phyloP scores from a whole-genome alignment of 2,113 vertebrate species.

The Campylorhamphus procurvoides region DNA sequence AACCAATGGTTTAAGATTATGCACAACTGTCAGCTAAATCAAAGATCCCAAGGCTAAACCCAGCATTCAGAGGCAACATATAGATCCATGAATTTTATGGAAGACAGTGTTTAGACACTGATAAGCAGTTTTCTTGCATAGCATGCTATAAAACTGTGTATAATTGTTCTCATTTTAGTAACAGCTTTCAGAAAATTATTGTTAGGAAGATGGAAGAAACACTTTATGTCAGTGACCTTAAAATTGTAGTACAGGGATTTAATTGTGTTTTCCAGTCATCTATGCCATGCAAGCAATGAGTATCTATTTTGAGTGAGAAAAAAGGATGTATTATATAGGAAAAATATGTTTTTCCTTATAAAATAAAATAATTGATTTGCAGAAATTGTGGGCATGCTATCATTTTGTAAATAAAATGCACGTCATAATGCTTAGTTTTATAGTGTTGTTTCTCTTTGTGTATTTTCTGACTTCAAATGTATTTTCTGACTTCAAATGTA shows the following conservation, averaged over 20 bases:
- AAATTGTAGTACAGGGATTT: background rate
- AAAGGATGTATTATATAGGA: background rate
- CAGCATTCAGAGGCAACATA: background rate
- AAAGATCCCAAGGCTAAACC: constrained; percentile 49
- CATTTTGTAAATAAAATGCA: background rate
- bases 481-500: background rate
- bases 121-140: constrained; percentile 29
- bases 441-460: background rate
- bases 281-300: background rate
- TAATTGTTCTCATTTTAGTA: constrained; percentile 34
- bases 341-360: background rate
- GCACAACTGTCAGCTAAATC: constrained; percentile 51
- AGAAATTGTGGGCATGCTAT: background rate
- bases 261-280: constrained; percentile 2
- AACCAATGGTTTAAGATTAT: constrained; percentile 39
- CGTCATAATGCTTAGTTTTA: background rate
- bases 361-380: background rate
- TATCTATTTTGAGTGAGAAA: background rate
- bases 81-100: constrained; percentile 25
- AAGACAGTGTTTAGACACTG: background rate
- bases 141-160: background rate
- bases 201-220: background rate
- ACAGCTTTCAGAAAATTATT: constrained; percentile 33
- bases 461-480: background rate
- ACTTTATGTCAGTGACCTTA: background rate